These are phyloP conservation scores for Pygoscelis adeliae DNA, from an alignment of 2,113 vertebrate species.

Conservation along the genomic window DNA sequence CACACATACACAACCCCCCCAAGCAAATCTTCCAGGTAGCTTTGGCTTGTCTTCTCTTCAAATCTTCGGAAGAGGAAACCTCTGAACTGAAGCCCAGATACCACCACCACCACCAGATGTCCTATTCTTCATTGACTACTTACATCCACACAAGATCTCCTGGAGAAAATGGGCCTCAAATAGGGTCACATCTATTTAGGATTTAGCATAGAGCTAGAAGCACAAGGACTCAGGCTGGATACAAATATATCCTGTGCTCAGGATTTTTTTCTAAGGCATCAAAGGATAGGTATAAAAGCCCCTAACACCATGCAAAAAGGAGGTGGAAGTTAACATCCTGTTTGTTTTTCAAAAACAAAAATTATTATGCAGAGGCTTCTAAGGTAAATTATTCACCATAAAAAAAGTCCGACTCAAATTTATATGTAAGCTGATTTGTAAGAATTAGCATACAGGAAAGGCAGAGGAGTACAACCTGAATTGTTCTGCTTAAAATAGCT, in stretches of 20 bases:
- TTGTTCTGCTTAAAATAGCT: neutral
- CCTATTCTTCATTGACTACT: neutral
- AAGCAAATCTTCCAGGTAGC: neutral
- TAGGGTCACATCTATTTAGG: neutral
- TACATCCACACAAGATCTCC: neutral
- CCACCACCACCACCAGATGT: neutral
- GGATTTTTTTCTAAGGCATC: neutral
- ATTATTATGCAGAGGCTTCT: neutral
- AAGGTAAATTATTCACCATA: neutral
- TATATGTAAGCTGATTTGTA: neutral
- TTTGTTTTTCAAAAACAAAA: neutral
- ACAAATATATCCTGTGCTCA: neutral
- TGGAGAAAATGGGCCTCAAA: neutral
- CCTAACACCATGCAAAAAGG: neutral
- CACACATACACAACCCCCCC: accelerated
- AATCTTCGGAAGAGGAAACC: neutral
- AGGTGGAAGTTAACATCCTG: neutral
- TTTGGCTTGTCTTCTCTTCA: neutral
- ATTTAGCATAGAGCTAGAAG: neutral
- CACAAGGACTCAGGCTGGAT: neutral
- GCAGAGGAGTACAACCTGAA: neutral
- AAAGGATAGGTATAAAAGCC: neutral
- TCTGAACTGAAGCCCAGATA: neutral
- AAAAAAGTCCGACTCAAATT: neutral
- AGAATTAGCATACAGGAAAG: neutral